Conservation (phyloP, 1,140 invertebrate species). For the Anoplophora glabripennis region DNA sequence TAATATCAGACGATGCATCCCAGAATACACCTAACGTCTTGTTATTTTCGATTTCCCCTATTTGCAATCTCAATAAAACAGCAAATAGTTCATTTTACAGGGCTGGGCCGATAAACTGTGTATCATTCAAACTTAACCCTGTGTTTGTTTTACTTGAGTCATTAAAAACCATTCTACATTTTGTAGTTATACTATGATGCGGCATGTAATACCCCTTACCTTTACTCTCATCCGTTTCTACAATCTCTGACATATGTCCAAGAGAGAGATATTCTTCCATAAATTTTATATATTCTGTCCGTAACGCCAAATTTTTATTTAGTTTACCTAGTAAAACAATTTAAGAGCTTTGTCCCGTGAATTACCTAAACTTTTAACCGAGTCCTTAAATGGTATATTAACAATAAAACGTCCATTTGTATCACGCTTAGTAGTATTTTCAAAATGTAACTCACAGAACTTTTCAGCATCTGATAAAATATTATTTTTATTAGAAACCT, state of each 20-base stretch:
- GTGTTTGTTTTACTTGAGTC: slow-evolving; percentile 13
- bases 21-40: slow-evolving; percentile 23
- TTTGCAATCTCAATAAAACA: slow-evolving; percentile 35
- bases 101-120: slow-evolving; percentile 35
- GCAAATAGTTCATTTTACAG: slow-evolving; percentile 43
- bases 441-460: not conserved
- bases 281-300: slow-evolving; percentile 3
- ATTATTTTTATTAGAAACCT: not conserved
- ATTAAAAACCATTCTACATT: slow-evolving; percentile 29
- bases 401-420: not conserved
- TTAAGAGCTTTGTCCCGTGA: too few relatives aligned
- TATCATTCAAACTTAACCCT: slow-evolving; percentile 17
- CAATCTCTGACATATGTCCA: slow-evolving; percentile 5
- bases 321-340: slow-evolving; percentile 2
- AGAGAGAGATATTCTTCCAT: slow-evolving; percentile 6
- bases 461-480: not conserved
- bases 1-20: slow-evolving; percentile 13
- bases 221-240: not conserved
- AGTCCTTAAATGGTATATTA: too few relatives aligned
- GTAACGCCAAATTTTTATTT: not conserved
- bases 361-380: too few relatives aligned
- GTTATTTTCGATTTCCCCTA: slow-evolving; percentile 32
- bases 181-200: slow-evolving; percentile 31
- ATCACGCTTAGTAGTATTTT: not conserved
- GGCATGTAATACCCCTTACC: slow-evolving; percentile 20